Evolutionary conservation across 1,140 invertebrate genomes (phyloP).

Genomic region (Dendrolimus kikuchii): DNA sequence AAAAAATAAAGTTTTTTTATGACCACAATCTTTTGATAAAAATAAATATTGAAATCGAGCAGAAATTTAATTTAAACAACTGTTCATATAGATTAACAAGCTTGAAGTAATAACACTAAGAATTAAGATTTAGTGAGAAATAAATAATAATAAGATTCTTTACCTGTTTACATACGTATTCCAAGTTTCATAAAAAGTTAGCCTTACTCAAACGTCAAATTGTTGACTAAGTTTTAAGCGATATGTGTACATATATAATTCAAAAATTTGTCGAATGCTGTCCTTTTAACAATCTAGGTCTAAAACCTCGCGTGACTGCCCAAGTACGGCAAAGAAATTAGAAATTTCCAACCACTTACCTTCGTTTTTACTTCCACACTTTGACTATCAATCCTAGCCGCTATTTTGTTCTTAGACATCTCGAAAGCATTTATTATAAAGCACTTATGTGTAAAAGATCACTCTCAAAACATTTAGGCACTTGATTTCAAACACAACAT

Average conservation of each 20-base stretch:
- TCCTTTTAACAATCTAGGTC: background rate
- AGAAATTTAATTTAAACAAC: too few relatives aligned
- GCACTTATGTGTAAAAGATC: constrained; percentile 42
- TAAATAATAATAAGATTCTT: too few relatives aligned
- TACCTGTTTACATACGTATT: too few relatives aligned
- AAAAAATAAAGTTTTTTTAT: too few relatives aligned
- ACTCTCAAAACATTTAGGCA: constrained; percentile 55
- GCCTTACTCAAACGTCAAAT: too few relatives aligned
- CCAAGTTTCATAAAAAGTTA: too few relatives aligned
- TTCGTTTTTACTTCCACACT: constrained; percentile 82
- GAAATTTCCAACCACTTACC: constrained; percentile 68
- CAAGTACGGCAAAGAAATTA: constrained; percentile 38
- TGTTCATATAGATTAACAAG: too few relatives aligned
- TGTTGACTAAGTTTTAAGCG: too few relatives aligned
- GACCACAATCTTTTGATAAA: too few relatives aligned
- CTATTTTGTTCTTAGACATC: constrained; percentile 81
- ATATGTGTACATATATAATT: background rate
- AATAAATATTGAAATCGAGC: too few relatives aligned
- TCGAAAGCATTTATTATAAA: constrained; percentile 62
- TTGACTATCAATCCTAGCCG: constrained; percentile 75
- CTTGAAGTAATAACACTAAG: too few relatives aligned
- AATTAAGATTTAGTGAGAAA: too few relatives aligned
- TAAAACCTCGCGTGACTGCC: constrained; percentile 15
- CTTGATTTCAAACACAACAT: constrained; percentile 59
- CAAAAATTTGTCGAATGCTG: constrained; percentile 2